phyloP scores from a whole-genome alignment of 2,113 vertebrate genomes.

The Lophochroa leadbeateri region DNA sequence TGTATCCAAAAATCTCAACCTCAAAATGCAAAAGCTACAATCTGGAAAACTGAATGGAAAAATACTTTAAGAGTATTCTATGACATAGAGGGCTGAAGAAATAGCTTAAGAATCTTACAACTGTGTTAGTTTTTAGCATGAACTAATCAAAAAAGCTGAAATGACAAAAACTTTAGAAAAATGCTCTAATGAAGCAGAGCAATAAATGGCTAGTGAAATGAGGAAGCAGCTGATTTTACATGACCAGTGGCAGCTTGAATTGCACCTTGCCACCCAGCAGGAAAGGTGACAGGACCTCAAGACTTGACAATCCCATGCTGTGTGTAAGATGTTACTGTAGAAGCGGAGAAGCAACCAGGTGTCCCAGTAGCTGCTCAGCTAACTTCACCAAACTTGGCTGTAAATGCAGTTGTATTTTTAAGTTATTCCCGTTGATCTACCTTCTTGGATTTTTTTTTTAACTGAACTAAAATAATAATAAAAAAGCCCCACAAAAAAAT shows the following conservation, averaged over 20 bases:
- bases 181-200: neutral
- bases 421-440: neutral
- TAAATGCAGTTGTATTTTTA: neutral
- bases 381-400: neutral
- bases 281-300: constrained; percentile 4
- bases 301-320: neutral
- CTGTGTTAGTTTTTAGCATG: neutral
- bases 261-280: neutral
- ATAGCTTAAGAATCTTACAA: neutral
- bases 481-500: too few relatives aligned
- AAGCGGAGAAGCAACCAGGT: neutral
- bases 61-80: neutral
- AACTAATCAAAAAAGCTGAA: neutral
- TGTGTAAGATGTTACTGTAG: neutral
- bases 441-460: neutral
- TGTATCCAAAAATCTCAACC: neutral
- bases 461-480: neutral
- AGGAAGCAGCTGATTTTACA: neutral
- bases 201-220: neutral
- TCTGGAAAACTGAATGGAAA: neutral
- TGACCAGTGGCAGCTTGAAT: neutral
- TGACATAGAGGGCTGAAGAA: neutral
- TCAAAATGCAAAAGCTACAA: neutral
- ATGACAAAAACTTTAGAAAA: neutral
- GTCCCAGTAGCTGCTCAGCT: neutral